Evolutionary conservation across 2,888 invertebrate species (phyloP), one percentile per base, ranked within the genome.

Genomic region (Leptopilina myrica): DNA sequence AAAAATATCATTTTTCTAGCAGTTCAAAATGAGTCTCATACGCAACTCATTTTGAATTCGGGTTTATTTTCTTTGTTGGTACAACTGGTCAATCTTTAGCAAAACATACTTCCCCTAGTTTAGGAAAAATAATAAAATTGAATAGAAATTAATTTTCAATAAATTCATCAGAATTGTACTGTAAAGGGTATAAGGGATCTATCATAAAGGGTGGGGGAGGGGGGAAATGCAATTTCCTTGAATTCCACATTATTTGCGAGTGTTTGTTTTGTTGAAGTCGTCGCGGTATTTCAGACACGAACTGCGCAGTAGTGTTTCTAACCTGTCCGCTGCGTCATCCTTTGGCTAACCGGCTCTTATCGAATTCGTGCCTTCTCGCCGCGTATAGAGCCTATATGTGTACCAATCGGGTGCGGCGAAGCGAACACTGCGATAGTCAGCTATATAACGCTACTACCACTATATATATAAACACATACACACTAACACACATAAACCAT

Each of bases 321-420:
- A 82, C 83, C 84, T 83, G 83, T 82, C 83, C 62, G 78, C 79
- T 81, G 84, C 83, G 84, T 83, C 84, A 84, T 84, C 81, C 81
- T 83, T 82, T 81, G 83, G 62, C 81, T 79, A 83, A 82, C 84
- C 85, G 83, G 82, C 81, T 80, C 87, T 88, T 88, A 88, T 88
- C 87, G 87, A 88, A 87, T 87, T 85, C 86, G 86, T 84, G 86
- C 85, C 84, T 79, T 79, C 80, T 81, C 82, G 78, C 64, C 81
- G 78, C 80, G 76, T 76, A 78, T 76, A 77, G 69, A 78, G 79
- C 75, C 65, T 79, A 78, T 78, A 66, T 73, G 73, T 73, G 56
- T 73, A 73, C 73, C 53, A 73, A 73, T 73, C 73, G 73, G 73
- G 73, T 73, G 73, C 73, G 73, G 73, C 73, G 73, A n/a, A 56